Evolutionary conservation across 2,888 invertebrate species (phyloP).

Genomic region (Stegophylla sp.): DNA sequence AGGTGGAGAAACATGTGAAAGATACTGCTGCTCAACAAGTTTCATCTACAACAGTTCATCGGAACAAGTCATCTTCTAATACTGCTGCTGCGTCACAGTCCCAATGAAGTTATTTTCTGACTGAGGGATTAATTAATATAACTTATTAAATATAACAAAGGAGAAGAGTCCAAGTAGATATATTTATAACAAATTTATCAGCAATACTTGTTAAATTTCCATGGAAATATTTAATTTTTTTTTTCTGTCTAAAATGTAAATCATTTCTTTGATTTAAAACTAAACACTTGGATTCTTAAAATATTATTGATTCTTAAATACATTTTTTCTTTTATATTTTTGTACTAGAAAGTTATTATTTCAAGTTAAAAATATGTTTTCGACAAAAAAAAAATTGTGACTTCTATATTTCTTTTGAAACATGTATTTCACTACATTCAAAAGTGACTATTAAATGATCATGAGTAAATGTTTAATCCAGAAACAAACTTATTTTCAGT

Average conservation of each 20-base stretch:
- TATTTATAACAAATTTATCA: constrained; percentile 44
- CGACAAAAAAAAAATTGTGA: constrained; percentile 34
- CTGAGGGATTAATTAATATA: constrained; percentile 28
- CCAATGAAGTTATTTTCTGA: constrained; percentile 31
- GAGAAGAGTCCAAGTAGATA: constrained; percentile 34
- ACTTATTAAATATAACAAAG: constrained; percentile 51
- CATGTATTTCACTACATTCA: no score
- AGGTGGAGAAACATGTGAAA: constrained; percentile 65
- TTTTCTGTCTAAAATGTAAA: constrained; percentile 37
- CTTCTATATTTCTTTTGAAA: constrained; percentile 14
- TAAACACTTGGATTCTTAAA: constrained; percentile 49
- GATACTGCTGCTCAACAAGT: constrained; percentile 61
- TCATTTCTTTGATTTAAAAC: constrained; percentile 29
- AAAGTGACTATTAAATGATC: no score
- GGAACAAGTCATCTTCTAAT: constrained; percentile 41
- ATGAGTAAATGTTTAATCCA: no score
- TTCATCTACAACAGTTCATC: constrained; percentile 44
- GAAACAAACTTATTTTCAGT: no score
- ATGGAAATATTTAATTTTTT: constrained; percentile 27
- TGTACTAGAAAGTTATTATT: constrained; percentile 48
- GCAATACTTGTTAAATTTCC: constrained; percentile 42
- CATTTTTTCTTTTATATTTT: constrained; percentile 54
- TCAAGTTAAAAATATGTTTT: constrained; percentile 40
- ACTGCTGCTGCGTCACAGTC: constrained; percentile 40
- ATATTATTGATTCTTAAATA: constrained; percentile 28